Percentiles rank a stretch among this genome's conserved stretches.
Conservation (phyloP, 2,113 vertebrate genomes). For the Grantiella picta region DNA sequence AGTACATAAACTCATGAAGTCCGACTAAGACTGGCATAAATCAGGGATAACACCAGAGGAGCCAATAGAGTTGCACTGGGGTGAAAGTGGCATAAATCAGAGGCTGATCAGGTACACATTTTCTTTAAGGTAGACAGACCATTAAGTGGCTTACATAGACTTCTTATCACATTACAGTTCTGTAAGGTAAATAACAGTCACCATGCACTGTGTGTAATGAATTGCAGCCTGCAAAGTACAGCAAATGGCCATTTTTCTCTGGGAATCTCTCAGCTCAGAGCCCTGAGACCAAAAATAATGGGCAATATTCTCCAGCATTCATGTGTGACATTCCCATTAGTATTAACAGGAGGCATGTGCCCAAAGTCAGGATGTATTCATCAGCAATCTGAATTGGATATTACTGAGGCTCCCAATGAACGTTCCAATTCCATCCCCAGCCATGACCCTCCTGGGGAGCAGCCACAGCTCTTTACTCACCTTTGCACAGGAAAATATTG, state of each 20-base stretch:
- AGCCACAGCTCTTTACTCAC: not conserved
- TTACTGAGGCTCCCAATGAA: not conserved
- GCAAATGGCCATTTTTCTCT: conserved; percentile 60
- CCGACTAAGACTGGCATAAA: conserved; percentile 36
- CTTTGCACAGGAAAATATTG: not conserved
- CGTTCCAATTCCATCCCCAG: not conserved
- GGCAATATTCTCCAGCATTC: conserved; percentile 61
- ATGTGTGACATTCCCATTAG: conserved; percentile 61
- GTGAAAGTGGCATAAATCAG: conserved; percentile 56
- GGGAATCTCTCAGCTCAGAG: conserved; percentile 41
- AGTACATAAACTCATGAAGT: conserved; percentile 52
- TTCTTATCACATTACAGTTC: conserved; percentile 57
- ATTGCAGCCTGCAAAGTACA: conserved; percentile 34
- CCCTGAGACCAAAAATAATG: conserved; percentile 63
- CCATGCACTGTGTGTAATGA: conserved; percentile 33
- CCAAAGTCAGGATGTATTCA: conserved; percentile 45
- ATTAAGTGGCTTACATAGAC: conserved; percentile 58
- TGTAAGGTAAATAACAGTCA: conserved; percentile 62
- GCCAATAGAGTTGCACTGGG: not conserved
- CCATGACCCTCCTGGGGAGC: not conserved
- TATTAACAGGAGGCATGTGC: conserved; percentile 53
- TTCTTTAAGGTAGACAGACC: conserved; percentile 59
- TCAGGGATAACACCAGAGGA: conserved; percentile 13
- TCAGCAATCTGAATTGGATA: conserved; percentile 43
- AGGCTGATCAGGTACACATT: conserved; percentile 53